Conservation (phyloP, 2,888 invertebrate genomes). For the Mesopsocus fuscifrons region DNA sequence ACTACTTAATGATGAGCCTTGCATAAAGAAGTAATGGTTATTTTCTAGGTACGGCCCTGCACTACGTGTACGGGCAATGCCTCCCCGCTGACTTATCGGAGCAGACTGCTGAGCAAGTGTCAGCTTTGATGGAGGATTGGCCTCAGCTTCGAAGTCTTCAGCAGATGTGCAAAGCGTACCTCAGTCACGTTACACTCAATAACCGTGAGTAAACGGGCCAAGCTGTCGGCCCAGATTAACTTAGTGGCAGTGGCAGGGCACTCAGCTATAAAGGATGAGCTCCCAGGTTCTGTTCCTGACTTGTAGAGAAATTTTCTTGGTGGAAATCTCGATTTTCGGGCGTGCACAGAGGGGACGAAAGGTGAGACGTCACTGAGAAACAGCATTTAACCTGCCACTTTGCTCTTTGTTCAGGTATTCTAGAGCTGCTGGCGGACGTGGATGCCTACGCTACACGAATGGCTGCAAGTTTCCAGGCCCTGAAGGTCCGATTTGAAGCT, state of each 20-base stretch:
- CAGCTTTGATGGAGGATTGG: conserved; percentile 31
- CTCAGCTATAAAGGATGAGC: too few relatives aligned
- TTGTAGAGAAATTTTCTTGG: too few relatives aligned
- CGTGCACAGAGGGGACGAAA: too few relatives aligned
- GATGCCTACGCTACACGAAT: conserved; percentile 35
- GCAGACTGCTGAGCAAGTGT: conserved; percentile 34
- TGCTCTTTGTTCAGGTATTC: conserved; percentile 38
- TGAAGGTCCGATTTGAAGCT: conserved; percentile 31
- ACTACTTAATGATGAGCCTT: too few relatives aligned
- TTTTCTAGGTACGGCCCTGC: conserved; percentile 32
- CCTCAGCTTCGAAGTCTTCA: conserved; percentile 34
- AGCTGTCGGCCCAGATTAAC: too few relatives aligned
- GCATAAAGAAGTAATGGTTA: too few relatives aligned
- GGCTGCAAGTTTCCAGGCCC: conserved; percentile 21
- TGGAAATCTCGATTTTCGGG: too few relatives aligned
- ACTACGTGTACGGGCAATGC: conserved; percentile 44
- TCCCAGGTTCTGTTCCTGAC: too few relatives aligned
- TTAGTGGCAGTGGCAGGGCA: too few relatives aligned
- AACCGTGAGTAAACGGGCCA: neutral
- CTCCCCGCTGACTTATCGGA: conserved; percentile 37
- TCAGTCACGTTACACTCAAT: conserved; percentile 1
- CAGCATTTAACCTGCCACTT: too few relatives aligned
- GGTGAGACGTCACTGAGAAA: too few relatives aligned
- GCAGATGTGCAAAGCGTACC: conserved; percentile 35
- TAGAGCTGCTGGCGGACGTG: conserved; percentile 40